Percentiles rank a stretch among this genome's conserved stretches.
Evolutionary conservation across 2,113 vertebrate species (phyloP).

Genomic region (Falco punctatus): DNA sequence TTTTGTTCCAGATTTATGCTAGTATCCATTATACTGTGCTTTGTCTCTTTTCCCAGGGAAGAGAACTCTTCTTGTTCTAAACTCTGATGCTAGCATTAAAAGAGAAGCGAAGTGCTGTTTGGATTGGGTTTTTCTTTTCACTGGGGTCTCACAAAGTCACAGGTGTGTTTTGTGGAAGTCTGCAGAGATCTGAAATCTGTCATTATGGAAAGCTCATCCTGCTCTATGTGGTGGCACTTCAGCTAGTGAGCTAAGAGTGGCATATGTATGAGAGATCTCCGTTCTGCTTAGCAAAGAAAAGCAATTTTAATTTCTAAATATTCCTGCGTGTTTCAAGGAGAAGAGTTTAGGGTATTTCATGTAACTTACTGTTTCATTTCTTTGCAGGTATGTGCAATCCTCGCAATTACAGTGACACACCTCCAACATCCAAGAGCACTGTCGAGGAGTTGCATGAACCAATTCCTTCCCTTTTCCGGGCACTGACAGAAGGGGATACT

Average conservation of each 20-base stretch:
- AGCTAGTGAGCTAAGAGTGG: neutral
- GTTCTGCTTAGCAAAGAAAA: neutral
- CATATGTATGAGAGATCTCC: neutral
- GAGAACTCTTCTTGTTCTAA: neutral
- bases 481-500: conserved; percentile 93
- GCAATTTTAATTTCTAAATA: neutral
- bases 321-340: neutral
- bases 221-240: neutral
- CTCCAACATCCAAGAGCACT: conserved; percentile 96
- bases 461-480: conserved; percentile 95
- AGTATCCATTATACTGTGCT: neutral
- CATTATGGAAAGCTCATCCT: rapidly evolving
- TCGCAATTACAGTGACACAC: conserved; percentile 95
- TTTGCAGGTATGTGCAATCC: conserved; percentile 96
- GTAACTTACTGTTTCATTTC: neutral
- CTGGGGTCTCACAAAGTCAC: neutral
- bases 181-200: neutral
- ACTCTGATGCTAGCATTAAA: neutral
- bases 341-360: neutral
- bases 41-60: neutral
- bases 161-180: neutral
- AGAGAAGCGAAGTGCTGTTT: neutral
- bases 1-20: neutral
- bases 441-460: conserved; percentile 97
- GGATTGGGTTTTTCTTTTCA: neutral